These are phyloP conservation scores for Sturmia bella DNA, from an alignment of 2,888 invertebrate species.

Conservation along the genomic window DNA sequence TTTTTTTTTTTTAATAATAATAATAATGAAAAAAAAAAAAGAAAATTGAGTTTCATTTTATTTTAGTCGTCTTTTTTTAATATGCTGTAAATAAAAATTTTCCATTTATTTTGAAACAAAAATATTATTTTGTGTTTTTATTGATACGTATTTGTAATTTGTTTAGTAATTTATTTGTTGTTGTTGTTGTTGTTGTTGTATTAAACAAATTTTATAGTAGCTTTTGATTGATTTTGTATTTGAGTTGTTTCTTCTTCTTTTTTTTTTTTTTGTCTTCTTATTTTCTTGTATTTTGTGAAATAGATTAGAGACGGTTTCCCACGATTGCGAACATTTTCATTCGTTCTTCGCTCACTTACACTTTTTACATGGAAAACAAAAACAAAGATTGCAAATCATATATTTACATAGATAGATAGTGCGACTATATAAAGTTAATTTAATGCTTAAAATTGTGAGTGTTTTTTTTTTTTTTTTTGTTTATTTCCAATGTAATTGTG, in stretches of 20 bases:
- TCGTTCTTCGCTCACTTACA: too few species aligned
- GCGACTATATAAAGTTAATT: too few species aligned
- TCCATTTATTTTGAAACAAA: constrained; percentile 51
- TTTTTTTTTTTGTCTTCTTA: neutral
- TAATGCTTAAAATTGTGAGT: too few species aligned
- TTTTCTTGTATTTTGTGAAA: constrained; percentile 18
- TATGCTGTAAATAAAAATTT: constrained; percentile 58
- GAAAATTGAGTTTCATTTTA: constrained; percentile 1
- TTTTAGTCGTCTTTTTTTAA: constrained; percentile 47
- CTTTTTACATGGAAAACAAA: too few species aligned
- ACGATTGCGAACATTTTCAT: too few species aligned
- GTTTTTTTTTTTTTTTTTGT: too few species aligned
- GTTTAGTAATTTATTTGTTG: constrained; percentile 29
- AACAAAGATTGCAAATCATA: too few species aligned
- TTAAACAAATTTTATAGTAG: constrained; percentile 34
- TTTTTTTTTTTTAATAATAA: constrained; percentile 12
- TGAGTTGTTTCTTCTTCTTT: constrained; percentile 33
- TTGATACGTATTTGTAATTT: constrained; percentile 16
- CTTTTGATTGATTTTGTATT: constrained; percentile 53
- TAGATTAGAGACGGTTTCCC: too few species aligned
- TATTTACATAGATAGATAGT: too few species aligned
- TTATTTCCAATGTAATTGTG: too few species aligned
- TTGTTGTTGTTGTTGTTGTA: constrained; percentile 42
- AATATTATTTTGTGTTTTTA: constrained; percentile 43
- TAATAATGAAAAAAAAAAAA: constrained; percentile 20